phyloP scores from a whole-genome alignment of 1,140 invertebrate genomes.

The Drosophila bifasciata region DNA sequence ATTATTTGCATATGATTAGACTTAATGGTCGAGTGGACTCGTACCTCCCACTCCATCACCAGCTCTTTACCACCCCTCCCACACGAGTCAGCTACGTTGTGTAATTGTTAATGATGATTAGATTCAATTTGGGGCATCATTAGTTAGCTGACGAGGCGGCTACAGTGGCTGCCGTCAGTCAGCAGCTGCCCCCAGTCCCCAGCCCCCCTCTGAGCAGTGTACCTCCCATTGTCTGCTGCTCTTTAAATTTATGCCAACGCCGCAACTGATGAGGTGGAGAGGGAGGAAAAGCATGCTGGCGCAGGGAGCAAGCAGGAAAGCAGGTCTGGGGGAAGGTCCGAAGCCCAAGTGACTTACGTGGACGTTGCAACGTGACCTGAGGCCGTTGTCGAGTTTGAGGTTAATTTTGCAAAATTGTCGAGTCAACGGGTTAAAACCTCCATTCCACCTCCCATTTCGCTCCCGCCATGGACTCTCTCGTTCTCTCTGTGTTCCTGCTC shows the following conservation, averaged over 20 bases:
- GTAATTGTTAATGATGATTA: conserved; percentile 84
- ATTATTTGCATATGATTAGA: conserved; percentile 84
- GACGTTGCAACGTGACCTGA: conserved; percentile 76
- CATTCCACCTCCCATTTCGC: background rate
- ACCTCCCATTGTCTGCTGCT: conserved; percentile 43
- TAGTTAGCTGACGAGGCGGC: conserved; percentile 74
- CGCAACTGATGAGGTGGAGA: conserved; percentile 35
- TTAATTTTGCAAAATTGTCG: conserved; percentile 82
- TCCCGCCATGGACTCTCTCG: background rate
- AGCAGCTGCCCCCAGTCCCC: too few species aligned
- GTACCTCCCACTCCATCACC: background rate
- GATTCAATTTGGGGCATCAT: conserved; percentile 84
- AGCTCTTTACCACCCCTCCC: conserved; percentile 13
- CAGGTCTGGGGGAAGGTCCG: conserved; percentile 15
- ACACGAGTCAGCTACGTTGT: conserved; percentile 68
- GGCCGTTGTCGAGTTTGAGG: conserved; percentile 72
- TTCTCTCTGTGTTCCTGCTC: too few species aligned
- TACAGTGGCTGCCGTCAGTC: conserved; percentile 11
- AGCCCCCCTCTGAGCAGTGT: background rate
- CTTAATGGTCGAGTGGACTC: conserved; percentile 68
- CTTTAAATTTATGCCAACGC: conserved; percentile 81
- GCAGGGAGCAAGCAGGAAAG: background rate
- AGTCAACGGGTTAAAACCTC: conserved; percentile 66
- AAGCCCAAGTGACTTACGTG: conserved; percentile 74
- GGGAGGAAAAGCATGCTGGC: background rate